Base-by-base conservation (phyloP, 2,113 vertebrate genomes). In the Regulus satrapa region DNA sequence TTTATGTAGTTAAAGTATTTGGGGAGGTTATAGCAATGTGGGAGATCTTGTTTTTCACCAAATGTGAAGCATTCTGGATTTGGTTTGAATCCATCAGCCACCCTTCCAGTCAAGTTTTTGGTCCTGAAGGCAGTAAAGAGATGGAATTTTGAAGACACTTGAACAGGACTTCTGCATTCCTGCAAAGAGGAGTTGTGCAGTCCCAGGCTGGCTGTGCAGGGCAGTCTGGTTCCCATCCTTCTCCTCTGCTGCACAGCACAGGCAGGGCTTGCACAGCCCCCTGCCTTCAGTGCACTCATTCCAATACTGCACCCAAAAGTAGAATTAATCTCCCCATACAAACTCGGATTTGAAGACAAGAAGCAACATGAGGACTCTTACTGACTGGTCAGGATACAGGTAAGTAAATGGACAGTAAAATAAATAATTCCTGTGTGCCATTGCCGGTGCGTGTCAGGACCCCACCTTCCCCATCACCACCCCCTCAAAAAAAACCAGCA, bases 191-290 rank as follows among this genome's bases (percentile, higher is more conserved):
- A 72, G 69, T 46, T 61, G 36, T 90, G 58, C 31, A 48, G 5
- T 54, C 32, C 38, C 52, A 82, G 11, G 10, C 21, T 64, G 61
- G 19, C 43, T 49, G 45, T 72, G 28, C 21, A 56, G 38, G 48
- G 52, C 23, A 31, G 6, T 2, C 43, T 1, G 3, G 45, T 52
- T 41, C 20, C 6, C 0, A 0, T 7, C 52, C 31, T 15, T 26
- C 46, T 66, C 29, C 49, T 73, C 36, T 45, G 43, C 48, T 56
- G 0, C 31, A 10, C 9, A 24, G 54, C 45, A 21, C 9, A 46
- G 45, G 26, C 17, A 67, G 78, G 68, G 13, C 28, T 75, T 29
- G 34, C 49, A 8, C 10, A 46, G 59, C 20, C 12, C 36, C n/a
- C n/a, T 3, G 23, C 29, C 56, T 82, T 68, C 45, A n/a, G 52